Base-by-base conservation (phyloP, 2,113 vertebrate species). In the Takifugu flavidus region DNA sequence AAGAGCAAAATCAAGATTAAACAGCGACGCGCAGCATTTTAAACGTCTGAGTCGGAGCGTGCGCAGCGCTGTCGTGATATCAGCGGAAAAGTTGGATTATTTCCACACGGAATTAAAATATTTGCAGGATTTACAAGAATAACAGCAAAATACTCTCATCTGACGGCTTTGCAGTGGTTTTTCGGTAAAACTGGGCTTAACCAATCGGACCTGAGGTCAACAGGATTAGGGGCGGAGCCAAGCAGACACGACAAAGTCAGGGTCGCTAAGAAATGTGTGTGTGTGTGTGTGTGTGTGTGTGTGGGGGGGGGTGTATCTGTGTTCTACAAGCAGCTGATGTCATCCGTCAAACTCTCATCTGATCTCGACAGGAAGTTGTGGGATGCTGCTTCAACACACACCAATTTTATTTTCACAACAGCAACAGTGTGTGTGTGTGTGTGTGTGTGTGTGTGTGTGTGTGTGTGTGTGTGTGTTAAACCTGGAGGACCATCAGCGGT, bases 351-450 rank as follows among this genome's bases (percentile, higher is more conserved):
- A 62, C 49, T 53, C 4, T 39, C 62, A 39, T 39, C 65, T 63
- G 25, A 71, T 66, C 61, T 67, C 44, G 51, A 64, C 56, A 67
- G 72, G 74, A 73, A 81, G 49, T 65, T 59, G 62, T 49, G 61
- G 65, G 59, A 69, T 60, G 69, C 20, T 25, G 15, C 67, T 53
- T 25, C 42, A 61, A 13, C 57, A 49, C 67, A 57, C 34, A 70
- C 34, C 71, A 10, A 39, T 39, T 39, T 39, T 10, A 39, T 49
- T 66, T 57, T 61, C 67, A 62, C 70, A 64, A 66, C 69, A 64
- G 39, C 58, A n/a, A 39, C 52, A 2, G 13, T 3, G 7, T 59
- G 50, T 64, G 45, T 56, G 39, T 56, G 7, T 49, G 6, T 65
- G 56, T 65, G 53, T 65, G 13, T 54, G 47, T 34, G 7, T 39